These are phyloP conservation scores for Parnassius glacialis DNA, from an alignment of 2,888 invertebrate species.

Conservation along the genomic window DNA sequence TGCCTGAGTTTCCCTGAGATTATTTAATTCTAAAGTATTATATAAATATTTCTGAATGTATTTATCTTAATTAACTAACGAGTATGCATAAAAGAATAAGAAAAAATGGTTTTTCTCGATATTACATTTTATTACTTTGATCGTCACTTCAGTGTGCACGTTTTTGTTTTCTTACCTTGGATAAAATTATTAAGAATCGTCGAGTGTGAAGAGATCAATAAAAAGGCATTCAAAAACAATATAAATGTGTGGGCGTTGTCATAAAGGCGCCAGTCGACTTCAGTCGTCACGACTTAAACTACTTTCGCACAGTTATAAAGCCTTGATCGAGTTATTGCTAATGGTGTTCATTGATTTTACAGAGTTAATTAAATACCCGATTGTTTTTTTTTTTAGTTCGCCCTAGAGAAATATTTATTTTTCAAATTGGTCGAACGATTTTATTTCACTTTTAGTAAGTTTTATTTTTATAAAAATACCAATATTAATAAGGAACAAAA, in stretches of 20 bases:
- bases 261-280: slow-evolving; percentile 25
- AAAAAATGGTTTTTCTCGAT: background rate
- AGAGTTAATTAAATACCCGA: too few relatives aligned
- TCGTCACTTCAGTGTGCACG: slow-evolving; percentile 8
- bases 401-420: too few relatives aligned
- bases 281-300: slow-evolving; percentile 1
- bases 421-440: too few relatives aligned
- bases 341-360: background rate
- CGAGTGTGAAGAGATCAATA: slow-evolving; percentile 17
- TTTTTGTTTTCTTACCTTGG: slow-evolving; percentile 6
- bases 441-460: too few relatives aligned
- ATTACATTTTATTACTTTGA: slow-evolving; percentile 11
- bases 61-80: background rate
- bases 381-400: too few relatives aligned
- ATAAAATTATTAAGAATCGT: slow-evolving; percentile 3
- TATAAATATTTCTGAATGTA: slow-evolving; percentile 17
- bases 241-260: slow-evolving; percentile 24
- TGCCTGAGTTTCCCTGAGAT: too few relatives aligned
- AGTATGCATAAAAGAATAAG: too few relatives aligned
- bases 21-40: background rate
- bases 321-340: slow-evolving; percentile 4
- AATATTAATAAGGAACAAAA: too few relatives aligned
- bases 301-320: slow-evolving; percentile 5
- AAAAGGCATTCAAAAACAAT: slow-evolving; percentile 7
- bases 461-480: too few relatives aligned